phyloP scores from a whole-genome alignment of 2,797 vertebrate species.

The Tarsius wallacei region DNA sequence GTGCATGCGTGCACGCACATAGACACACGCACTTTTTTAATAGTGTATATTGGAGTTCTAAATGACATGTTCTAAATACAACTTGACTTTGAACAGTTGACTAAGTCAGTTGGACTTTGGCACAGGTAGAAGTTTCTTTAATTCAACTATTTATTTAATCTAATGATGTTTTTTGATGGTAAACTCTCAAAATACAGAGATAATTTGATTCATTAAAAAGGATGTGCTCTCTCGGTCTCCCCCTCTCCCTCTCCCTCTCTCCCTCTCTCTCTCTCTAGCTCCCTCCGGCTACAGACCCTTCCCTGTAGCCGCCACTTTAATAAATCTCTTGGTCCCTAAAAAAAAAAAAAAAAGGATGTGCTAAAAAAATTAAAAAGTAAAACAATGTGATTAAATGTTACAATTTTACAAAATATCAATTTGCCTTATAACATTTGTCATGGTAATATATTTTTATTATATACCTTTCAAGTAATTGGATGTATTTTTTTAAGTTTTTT shows the following conservation, averaged over 20 bases:
- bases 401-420: neutral
- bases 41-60: constrained; percentile 48
- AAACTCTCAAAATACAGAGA: constrained; percentile 4
- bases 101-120: neutral
- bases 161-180: neutral
- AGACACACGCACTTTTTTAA: neutral
- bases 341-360: neutral
- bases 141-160: neutral
- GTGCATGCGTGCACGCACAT: rapidly evolving
- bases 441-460: neutral
- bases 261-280: too few species aligned
- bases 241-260: too few species aligned
- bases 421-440: neutral
- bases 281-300: too few species aligned
- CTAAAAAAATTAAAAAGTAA: neutral
- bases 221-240: too few species aligned
- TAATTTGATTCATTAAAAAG: neutral
- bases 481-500: neutral
- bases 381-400: neutral
- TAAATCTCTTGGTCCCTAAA: too few species aligned
- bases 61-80: constrained; percentile 57
- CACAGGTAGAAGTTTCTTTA: neutral
- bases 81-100: constrained; percentile 24
- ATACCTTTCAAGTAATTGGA: constrained; percentile 11
- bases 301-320: too few species aligned